Base-by-base conservation (phyloP, 2,113 vertebrate species). In the Myiozetetes cayanensis region DNA sequence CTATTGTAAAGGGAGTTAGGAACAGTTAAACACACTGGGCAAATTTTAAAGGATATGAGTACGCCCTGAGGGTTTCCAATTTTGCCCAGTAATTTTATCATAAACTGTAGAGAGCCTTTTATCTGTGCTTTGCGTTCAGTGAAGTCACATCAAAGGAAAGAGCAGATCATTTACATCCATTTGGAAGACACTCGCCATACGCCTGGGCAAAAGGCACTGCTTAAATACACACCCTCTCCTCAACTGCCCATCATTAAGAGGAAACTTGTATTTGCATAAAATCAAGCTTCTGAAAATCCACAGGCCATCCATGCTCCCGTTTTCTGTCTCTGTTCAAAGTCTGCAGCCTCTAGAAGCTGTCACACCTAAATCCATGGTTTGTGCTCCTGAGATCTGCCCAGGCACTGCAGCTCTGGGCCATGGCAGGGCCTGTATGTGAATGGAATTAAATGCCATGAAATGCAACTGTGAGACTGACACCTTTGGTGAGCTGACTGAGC, bases 141-240 rank as follows among this genome's bases (percentile, higher is more conserved):
- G 49, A 67, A 82, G 56, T 86, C 65, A 92, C 94, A 94, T 93
- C 82, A 92, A 94, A 95, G 80, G 33, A 43, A 80, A 53, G 47
- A 68, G 37, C 6, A 14, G 41, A 50, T 87, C 30, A 33, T 79
- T 93, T 89, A 59, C 61, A 79, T 52, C 62, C 66, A 46, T 63
- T 80, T 72, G 49, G 80, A 90, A 91, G 77, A 17, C 49, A 75
- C 41, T 86, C 35, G 35, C 41, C 50, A 27, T 49, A 35, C 0
- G 4, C 61, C 61, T 79, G 80, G 44, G 28, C 75, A 76, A 84
- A 76, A 76, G 50, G 23, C 23, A 58, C 74, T 78, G 39, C 67
- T 53, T 94, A 50, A 93, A 78, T 62, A 78, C 44, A 81, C 70
- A 78, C 33, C 39, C 14, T 46, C 79, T 76, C 55, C 27, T 31